These are phyloP conservation scores for Xylocopa sonorina DNA, from an alignment of 1,140 invertebrate genomes.

Conservation along the genomic window DNA sequence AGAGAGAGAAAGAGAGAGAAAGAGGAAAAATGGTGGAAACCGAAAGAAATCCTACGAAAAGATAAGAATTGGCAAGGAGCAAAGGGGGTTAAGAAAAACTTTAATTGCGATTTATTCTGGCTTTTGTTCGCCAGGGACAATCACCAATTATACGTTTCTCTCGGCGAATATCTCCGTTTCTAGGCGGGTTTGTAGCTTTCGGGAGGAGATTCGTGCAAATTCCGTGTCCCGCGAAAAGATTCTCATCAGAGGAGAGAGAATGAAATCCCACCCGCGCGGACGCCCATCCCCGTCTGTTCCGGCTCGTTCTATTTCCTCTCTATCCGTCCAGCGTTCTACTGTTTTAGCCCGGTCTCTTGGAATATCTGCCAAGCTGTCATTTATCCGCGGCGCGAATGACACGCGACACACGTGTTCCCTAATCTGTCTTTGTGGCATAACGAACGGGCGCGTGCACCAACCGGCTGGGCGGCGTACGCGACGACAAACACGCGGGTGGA, in stretches of 20 bases:
- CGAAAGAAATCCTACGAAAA: too few species aligned
- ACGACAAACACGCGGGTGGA: background rate
- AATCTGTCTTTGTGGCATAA: slow-evolving; percentile 21
- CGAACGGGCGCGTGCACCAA: background rate
- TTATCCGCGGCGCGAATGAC: slow-evolving; percentile 22
- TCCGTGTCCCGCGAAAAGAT: slow-evolving; percentile 19
- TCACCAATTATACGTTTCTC: slow-evolving; percentile 36
- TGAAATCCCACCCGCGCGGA: slow-evolving; percentile 16
- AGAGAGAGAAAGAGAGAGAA: too few species aligned
- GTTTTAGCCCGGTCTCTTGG: background rate
- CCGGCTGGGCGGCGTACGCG: background rate
- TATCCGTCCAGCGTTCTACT: background rate
- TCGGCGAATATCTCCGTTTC: background rate
- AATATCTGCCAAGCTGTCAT: slow-evolving; percentile 20
- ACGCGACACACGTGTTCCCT: slow-evolving; percentile 29
- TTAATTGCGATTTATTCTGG: slow-evolving; percentile 42
- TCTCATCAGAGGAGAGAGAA: slow-evolving; percentile 20
- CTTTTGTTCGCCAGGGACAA: slow-evolving; percentile 23
- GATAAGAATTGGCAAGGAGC: too few species aligned
- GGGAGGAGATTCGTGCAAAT: slow-evolving; percentile 23
- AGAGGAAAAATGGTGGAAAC: background rate
- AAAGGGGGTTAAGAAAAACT: slow-evolving; percentile 5
- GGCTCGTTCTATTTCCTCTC: background rate
- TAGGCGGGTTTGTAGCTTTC: slow-evolving; percentile 21
- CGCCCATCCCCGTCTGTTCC: background rate